Percentiles rank a stretch among this genome's conserved stretches.
Conservation (phyloP, 2,797 vertebrate species). For the Myotis vivesi region DNA sequence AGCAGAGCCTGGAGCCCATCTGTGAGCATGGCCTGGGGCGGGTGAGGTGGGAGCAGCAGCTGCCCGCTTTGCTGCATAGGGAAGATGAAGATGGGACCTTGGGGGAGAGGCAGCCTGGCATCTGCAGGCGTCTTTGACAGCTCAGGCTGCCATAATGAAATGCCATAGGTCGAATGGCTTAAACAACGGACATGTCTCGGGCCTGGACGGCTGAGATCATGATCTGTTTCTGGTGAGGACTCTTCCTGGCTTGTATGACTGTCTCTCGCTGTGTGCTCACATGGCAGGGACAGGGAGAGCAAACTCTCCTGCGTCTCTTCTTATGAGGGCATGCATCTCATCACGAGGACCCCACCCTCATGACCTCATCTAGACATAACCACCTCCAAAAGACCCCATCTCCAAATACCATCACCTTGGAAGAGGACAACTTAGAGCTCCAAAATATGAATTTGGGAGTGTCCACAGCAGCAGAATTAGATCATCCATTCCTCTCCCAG, state of each 20-base stretch:
- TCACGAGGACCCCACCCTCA: not conserved
- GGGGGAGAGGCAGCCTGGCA: not conserved
- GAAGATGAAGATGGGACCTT: not conserved
- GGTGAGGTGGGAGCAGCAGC: rapidly evolving
- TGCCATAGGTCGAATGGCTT: not conserved
- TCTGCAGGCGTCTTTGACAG: not conserved
- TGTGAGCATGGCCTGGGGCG: not conserved
- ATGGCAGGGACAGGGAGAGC: not conserved
- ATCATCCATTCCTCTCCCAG: not conserved
- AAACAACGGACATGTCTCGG: too few species aligned
- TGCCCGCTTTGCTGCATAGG: not conserved
- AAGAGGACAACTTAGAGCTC: too few species aligned
- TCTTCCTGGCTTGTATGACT: not conserved
- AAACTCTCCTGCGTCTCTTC: not conserved
- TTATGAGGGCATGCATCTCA: too few species aligned
- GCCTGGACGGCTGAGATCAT: not conserved
- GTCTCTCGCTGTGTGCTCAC: not conserved
- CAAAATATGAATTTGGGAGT: not conserved
- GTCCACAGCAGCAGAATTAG: not conserved
- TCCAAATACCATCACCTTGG: not conserved
- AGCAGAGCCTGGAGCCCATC: not conserved
- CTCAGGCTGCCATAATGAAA: not conserved
- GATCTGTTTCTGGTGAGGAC: not conserved
- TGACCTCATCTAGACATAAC: not conserved
- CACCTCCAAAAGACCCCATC: not conserved